phyloP scores from a whole-genome alignment of 2,113 vertebrate genomes.

The Nibea coibor region DNA sequence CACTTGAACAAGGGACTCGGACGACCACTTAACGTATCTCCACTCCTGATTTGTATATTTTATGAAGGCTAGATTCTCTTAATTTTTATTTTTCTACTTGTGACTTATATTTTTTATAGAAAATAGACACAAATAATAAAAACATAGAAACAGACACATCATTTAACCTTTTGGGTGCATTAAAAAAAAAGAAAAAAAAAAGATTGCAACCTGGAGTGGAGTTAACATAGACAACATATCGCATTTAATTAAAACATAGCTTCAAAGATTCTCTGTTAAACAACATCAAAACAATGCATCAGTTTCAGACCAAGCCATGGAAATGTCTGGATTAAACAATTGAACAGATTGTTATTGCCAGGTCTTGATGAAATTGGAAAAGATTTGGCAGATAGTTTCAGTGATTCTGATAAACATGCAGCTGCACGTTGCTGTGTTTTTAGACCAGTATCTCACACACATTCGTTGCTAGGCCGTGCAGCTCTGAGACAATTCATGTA shows the following conservation, averaged over 20 bases:
- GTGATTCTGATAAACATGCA: neutral
- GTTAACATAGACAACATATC: neutral
- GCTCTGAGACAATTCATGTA: neutral
- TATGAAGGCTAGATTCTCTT: conserved; percentile 52
- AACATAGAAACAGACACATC: conserved; percentile 9
- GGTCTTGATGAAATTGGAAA: neutral
- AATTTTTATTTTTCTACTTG: conserved; percentile 72
- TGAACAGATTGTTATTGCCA: neutral
- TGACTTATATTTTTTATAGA: conserved; percentile 76
- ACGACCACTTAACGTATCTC: conserved; percentile 57
- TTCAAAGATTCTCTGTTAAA: neutral
- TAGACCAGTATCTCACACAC: neutral
- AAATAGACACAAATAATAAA: conserved; percentile 53
- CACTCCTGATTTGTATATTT: conserved; percentile 50
- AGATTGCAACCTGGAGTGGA: conserved; percentile 8
- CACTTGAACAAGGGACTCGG: conserved; percentile 52
- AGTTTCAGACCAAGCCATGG: neutral
- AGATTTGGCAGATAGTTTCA: neutral
- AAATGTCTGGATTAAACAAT: neutral
- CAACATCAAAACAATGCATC: neutral
- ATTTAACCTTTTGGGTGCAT: conserved; percentile 2
- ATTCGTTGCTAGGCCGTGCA: too few relatives aligned
- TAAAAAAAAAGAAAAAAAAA: conserved; percentile 7
- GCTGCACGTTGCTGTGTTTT: neutral
- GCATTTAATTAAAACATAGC: neutral